Percentiles rank a stretch among this genome's conserved stretches.
These are phyloP conservation scores for Aporrectodea caliginosa DNA, from an alignment of 1,140 invertebrate species.

Conservation along the genomic window DNA sequence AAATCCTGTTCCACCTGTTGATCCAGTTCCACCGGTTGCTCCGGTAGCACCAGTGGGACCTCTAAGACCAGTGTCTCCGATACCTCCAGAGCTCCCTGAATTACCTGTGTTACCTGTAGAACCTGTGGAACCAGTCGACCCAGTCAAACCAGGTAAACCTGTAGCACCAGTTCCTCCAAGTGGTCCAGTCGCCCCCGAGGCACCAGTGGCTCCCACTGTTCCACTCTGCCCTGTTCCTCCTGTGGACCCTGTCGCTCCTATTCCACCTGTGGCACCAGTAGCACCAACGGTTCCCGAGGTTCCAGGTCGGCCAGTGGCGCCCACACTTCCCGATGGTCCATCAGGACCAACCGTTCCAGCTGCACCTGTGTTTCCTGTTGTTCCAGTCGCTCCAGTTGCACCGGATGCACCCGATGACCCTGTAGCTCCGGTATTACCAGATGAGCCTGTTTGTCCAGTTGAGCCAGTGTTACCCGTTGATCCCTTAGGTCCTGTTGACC, in stretches of 20 bases:
- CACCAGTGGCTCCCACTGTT: background rate
- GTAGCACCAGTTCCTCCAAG: background rate
- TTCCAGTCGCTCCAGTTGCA: slow-evolving; percentile 7
- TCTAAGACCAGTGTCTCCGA: background rate
- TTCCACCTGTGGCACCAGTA: background rate
- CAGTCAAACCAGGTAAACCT: background rate
- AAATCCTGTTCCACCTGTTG: background rate
- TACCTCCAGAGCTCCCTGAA: background rate
- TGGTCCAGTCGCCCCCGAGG: background rate
- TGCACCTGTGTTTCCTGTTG: background rate
- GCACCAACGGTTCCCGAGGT: background rate
- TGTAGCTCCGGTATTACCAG: slow-evolving; percentile 3
- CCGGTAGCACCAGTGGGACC: slow-evolving; percentile 5
- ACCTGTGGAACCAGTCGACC: slow-evolving; percentile 11
- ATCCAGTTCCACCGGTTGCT: background rate
- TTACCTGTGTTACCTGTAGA: background rate
- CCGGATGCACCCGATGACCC: background rate
- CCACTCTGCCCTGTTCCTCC: slow-evolving; percentile 3
- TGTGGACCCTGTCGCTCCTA: slow-evolving; percentile 9
- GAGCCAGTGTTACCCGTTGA: slow-evolving; percentile 16
- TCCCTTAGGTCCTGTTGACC: background rate
- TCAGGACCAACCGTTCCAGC: slow-evolving; percentile 1
- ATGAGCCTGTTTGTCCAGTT: slow-evolving; percentile 13
- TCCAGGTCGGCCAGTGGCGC: background rate
- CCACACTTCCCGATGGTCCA: slow-evolving; percentile 10